Evolutionary conservation across 2,888 invertebrate genomes (phyloP).

Genomic region (Slavum lentiscoides): DNA sequence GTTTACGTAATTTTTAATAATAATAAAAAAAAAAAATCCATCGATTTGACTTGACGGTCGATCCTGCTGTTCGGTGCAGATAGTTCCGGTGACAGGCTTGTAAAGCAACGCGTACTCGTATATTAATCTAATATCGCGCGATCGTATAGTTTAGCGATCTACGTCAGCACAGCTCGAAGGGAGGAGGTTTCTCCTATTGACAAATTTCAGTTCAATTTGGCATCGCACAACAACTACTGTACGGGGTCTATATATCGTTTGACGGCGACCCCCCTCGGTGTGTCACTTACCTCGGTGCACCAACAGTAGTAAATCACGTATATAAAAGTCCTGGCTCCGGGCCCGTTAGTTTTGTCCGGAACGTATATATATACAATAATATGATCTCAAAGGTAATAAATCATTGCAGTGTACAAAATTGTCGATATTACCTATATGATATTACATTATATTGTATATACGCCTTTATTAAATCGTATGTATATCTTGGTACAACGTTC

Average conservation of each 20-base stretch:
- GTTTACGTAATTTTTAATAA: no score
- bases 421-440: constrained; percentile 25
- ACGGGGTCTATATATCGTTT: constrained; percentile 2
- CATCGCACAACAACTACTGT: not conserved
- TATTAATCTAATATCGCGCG: not conserved
- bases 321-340: constrained; percentile 38
- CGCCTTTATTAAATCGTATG: not conserved
- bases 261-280: not conserved
- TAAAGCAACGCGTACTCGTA: not conserved
- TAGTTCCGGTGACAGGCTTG: no score
- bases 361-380: constrained; percentile 5
- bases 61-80: no score
- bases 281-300: constrained; percentile 22
- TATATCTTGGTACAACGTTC: not conserved
- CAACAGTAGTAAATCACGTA: constrained; percentile 47
- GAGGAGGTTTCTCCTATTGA: constrained; percentile 7
- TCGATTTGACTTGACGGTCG: no score
- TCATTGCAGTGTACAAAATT: constrained; percentile 13
- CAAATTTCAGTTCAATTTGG: constrained; percentile 38
- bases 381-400: constrained; percentile 21
- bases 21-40: no score
- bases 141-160: not conserved
- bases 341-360: constrained; percentile 38
- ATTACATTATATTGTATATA: not conserved
- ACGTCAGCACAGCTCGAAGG: constrained; percentile 4